These are phyloP conservation scores for Scomberomorus guttatus DNA, from an alignment of 2,797 vertebrate genomes.

Conservation along the genomic window DNA sequence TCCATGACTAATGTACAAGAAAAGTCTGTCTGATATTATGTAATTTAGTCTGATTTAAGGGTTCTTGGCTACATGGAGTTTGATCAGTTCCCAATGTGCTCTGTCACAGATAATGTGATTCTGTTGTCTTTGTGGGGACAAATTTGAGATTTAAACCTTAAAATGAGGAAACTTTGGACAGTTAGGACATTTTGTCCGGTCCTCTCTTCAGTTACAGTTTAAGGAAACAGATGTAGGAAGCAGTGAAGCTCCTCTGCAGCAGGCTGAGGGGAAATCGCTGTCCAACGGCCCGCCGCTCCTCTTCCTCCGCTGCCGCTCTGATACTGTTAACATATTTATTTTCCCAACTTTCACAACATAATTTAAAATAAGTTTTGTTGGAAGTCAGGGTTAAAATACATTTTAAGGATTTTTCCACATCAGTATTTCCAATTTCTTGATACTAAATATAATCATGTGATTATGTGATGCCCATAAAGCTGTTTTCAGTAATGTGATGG, in stretches of 20 bases:
- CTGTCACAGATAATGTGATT: too few species aligned
- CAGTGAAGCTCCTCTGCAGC: slow-evolving; percentile 17
- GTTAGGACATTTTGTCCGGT: neutral
- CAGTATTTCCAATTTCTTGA: neutral
- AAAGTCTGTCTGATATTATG: too few species aligned
- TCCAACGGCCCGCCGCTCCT: neutral
- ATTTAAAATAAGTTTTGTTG: too few species aligned
- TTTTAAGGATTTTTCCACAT: neutral
- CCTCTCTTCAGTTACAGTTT: neutral
- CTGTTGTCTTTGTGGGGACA: too few species aligned
- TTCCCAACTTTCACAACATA: neutral
- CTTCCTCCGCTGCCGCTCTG: neutral
- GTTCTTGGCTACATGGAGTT: too few species aligned
- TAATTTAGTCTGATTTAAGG: too few species aligned
- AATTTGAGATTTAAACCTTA: neutral
- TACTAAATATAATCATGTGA: neutral
- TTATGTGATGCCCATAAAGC: neutral
- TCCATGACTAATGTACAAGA: too few species aligned
- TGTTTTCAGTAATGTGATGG: neutral
- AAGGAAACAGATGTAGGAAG: slow-evolving; percentile 64
- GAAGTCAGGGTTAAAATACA: too few species aligned
- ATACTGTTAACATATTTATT: neutral
- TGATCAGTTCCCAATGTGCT: too few species aligned
- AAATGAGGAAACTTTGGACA: neutral
- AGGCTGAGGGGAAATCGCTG: slow-evolving; percentile 22